Evolutionary conservation across 2,797 vertebrate genomes (phyloP), one percentile per base, ranked within the genome.

Genomic region (Mergus octosetaceus): DNA sequence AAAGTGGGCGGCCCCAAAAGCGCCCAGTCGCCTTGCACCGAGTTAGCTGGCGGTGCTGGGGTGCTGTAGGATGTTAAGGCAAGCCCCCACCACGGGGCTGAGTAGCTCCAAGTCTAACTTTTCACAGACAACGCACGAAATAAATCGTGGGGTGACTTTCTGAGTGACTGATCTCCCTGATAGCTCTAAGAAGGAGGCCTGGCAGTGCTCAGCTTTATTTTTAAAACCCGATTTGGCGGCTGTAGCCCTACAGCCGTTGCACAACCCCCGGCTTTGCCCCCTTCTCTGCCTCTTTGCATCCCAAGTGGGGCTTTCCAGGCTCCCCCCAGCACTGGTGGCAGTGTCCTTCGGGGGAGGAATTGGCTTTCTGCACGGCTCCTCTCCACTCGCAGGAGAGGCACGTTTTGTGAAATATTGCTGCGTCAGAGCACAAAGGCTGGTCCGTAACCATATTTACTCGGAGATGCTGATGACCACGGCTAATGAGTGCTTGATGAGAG

Each of bases 21-120:
- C 8, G 2, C 9, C 43, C 54, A 0, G 16, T 9, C 9, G 11
- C 32, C 6, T 0, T 16, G 9, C 8, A 54, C 28, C 25, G 20
- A 13, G 5, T 2, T 1, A 1, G 20, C 21, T 28, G 36, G 38
- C 25, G 9, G 41, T 18, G 53, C 4, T 11, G 18, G 53, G 27
- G 28, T 32, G 53, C 17, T 10, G 53, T 6, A 8, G 47, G 34
- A 9, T 1, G 8, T 14, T 11, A 5, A 3, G 10, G 13, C 27
- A 27, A 53, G 75, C 32, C 39, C 57, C 71, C 9, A 0, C 4
- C 11, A 19, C 15, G 36, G 15, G 13, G 20, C 5, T 7, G 7
- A 5, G 7, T 1, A n/a, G 30, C 57, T 17, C 27, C 10, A 3
- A 27, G 51, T 9, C 30, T n/a, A 9, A n/a, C 56, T 70, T 38